Evolutionary conservation across 2,797 vertebrate genomes (phyloP), one percentile per base, ranked within the genome.

Genomic region (Poecile montanus): DNA sequence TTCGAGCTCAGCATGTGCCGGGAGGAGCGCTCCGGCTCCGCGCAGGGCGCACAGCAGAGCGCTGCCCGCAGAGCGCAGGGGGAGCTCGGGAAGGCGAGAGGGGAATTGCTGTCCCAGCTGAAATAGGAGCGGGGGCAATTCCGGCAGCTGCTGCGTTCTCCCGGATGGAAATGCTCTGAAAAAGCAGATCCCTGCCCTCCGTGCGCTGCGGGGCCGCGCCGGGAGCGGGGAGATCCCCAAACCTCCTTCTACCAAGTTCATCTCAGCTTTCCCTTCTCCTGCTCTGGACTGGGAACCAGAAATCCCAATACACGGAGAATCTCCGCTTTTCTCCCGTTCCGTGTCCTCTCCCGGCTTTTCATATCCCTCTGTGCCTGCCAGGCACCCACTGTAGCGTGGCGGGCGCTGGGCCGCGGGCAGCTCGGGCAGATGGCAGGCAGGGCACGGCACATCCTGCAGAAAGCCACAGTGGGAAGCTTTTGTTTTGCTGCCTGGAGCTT

Each of bases 381-480:
- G 34, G 65, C 60, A 72, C 13, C 58, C 1, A 2, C 61, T 44
- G 85, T 82, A 93, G 80, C 38, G 6, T 74, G 93, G 67, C 72
- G 3, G 29, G 72, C 0, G 1, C 2, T 40, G 7, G 23, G 23
- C 6, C 73, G 2, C 13, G 34, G 23, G 67, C 80, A 53, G 44
- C 83, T 61, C 15, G 7, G 34, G 76, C 97, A 97, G 96, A 94
- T 97, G 97, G 96, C 91, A 95, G 74, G 92, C 94, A 92, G 96
- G 95, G 54, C 68, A 44, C 42, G 42, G 53, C 32, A 2, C 58
- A 7, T 23, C 73, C 91, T 6, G 36, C n/a, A 36, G 65, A 80
- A 89, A 80, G 56, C 57, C 79, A 12, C 34, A 0, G 2, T 1
- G 18, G 81, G 53, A 56, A 67, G 76, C 93, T 95, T 95, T 96